phyloP scores from a whole-genome alignment of 2,113 vertebrate genomes.

The Circaetus cinerascens region DNA sequence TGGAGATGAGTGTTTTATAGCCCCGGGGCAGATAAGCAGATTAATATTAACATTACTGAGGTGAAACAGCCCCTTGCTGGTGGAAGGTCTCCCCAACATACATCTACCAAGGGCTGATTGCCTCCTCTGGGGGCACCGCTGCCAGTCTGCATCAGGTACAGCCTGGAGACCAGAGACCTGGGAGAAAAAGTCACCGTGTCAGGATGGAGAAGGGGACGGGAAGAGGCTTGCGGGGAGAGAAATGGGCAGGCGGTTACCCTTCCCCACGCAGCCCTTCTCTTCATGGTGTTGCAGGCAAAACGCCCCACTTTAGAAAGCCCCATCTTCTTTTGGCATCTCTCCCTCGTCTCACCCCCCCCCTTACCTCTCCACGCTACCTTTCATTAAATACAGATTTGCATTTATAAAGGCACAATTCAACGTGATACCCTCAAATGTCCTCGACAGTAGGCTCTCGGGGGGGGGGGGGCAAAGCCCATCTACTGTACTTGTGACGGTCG shows the following conservation, averaged over 20 bases:
- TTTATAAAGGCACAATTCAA: too few species aligned
- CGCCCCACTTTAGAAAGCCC: accelerated
- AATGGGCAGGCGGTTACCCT: accelerated
- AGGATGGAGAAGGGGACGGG: neutral
- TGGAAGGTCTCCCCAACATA: neutral
- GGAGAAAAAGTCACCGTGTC: neutral
- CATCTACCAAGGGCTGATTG: neutral
- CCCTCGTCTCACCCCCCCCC: too few species aligned
- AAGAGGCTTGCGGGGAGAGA: neutral
- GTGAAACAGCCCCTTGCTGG: neutral
- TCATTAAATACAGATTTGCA: too few species aligned
- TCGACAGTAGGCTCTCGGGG: too few species aligned
- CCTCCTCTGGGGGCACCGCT: neutral
- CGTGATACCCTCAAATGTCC: too few species aligned
- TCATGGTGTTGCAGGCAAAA: accelerated
- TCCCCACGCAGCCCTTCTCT: neutral
- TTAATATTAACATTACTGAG: neutral
- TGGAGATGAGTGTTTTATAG: neutral
- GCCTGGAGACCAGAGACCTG: neutral
- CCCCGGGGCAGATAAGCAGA: neutral
- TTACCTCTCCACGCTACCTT: too few species aligned
- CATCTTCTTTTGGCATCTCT: neutral
- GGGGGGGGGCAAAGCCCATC: too few species aligned
- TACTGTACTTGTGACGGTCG: too few species aligned
- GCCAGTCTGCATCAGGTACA: neutral